Evolutionary conservation across 2,797 vertebrate species (phyloP), one percentile per base, ranked within the genome.

Genomic region (Lateolabrax maculatus): DNA sequence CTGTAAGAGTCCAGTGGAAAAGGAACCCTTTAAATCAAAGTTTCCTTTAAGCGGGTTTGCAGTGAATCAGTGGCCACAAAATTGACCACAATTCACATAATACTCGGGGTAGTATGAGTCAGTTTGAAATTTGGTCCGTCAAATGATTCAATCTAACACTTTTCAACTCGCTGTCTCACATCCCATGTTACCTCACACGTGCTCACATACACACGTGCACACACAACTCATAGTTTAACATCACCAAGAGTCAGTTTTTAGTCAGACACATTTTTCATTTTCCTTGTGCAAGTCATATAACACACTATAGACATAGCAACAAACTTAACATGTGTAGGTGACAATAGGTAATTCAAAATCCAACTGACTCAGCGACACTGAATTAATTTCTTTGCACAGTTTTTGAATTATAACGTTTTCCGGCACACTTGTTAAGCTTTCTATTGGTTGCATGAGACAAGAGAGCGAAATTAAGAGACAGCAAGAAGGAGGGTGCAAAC

Each of bases 401-500:
- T 83, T 88, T 75, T 80, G 12, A 74, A 77, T 81, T 70, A 63
- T 43, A 79, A 72, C 29, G 51, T 87, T 87, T 88, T 58, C 44
- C 13, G 19, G 63, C 71, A 66, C 75, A 69, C 79, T 87, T 88
- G 85, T 89, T 88, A 81, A 64, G 75, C 72, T 70, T 86, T 85
- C 76, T 72, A 77, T 83, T 82, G 87, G 64, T 55, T 71, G 85
- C 55, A 78, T 55, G 72, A 84, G 80, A 87, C 79, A 75, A 85
- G 62, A 75, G 69, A 89, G 81, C 5, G 64, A 79, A 88, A 91
- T 87, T 75, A 90, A 89, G 86, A 84, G 88, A 85, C 83, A 85
- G 84, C 73, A 46, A 81, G 79, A 81, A 78, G 46, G 56, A 85
- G 88, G 84, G 84, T 71, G 87, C 74, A 86, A 81, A 89, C 77